Conservation (phyloP, 2,113 vertebrate species). For the Aythya baeri region DNA sequence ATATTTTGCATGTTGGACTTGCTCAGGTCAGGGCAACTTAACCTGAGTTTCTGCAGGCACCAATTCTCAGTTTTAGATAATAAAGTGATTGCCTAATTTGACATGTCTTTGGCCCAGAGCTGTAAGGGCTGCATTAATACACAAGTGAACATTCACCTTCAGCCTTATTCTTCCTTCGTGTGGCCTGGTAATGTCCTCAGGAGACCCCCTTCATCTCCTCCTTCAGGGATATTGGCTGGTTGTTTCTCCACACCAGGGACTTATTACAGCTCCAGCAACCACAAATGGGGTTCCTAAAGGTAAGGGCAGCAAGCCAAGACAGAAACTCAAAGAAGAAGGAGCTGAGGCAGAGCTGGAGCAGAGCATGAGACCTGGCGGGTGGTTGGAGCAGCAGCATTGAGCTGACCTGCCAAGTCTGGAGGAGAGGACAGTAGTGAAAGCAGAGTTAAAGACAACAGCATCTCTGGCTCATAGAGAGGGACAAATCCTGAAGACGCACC, state of each 20-base stretch:
- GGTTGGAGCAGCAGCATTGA: not conserved
- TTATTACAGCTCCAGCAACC: not conserved
- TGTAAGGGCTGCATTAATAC: not conserved
- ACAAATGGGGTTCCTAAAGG: not conserved
- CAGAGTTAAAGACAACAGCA: not conserved
- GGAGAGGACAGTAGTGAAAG: not conserved
- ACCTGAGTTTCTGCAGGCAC: not conserved
- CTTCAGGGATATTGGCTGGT: not conserved
- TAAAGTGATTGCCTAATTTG: not conserved
- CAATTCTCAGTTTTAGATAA: not conserved
- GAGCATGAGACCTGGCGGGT: rapidly evolving
- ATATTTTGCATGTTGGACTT: not conserved
- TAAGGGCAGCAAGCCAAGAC: not conserved
- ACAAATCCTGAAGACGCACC: not conserved
- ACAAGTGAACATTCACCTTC: not conserved
- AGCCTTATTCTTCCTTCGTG: not conserved
- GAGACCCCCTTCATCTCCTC: not conserved
- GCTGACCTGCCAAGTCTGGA: not conserved
- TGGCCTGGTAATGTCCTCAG: not conserved
- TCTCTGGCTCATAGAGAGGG: not conserved
- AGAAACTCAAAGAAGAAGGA: not conserved
- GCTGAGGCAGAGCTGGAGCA: not conserved
- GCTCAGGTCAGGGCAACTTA: not conserved
- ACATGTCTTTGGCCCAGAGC: not conserved
- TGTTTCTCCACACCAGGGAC: not conserved